Evolutionary conservation across 2,888 invertebrate species (phyloP).

Genomic region (Sipha maydis): DNA sequence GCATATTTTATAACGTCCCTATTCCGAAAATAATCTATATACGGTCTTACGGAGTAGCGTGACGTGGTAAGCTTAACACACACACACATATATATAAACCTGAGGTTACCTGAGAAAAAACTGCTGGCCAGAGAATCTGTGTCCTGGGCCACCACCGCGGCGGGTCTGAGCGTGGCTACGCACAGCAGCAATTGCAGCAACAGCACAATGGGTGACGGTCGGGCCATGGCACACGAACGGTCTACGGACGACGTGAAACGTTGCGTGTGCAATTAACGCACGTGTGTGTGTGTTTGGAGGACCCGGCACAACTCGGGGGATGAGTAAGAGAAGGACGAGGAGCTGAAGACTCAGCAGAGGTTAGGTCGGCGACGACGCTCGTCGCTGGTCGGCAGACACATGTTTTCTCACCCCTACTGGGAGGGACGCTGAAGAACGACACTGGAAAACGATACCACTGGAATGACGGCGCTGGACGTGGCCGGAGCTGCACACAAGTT

Average conservation of each 20-base stretch:
- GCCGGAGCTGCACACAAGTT: too few species aligned
- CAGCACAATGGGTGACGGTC: background rate
- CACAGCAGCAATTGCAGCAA: conserved; percentile 46
- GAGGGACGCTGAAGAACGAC: background rate
- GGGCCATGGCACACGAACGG: conserved; percentile 16
- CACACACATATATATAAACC: background rate
- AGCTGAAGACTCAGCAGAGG: background rate
- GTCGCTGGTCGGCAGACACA: conserved; percentile 8
- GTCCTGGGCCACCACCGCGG: conserved; percentile 67
- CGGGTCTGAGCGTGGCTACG: conserved; percentile 38
- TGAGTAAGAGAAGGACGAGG: background rate
- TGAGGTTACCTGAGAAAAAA: conserved; percentile 78
- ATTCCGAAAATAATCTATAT: background rate
- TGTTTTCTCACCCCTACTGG: background rate
- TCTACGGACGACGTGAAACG: background rate
- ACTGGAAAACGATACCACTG: background rate
- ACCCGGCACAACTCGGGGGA: background rate
- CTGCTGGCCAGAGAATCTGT: conserved; percentile 85
- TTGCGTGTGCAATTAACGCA: background rate
- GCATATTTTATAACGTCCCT: background rate
- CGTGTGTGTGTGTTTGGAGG: background rate
- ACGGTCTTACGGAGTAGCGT: background rate
- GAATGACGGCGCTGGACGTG: background rate
- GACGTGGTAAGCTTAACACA: background rate
- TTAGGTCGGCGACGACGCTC: background rate